Conservation (phyloP, 2,797 vertebrate species). For the Dallia pectoralis region DNA sequence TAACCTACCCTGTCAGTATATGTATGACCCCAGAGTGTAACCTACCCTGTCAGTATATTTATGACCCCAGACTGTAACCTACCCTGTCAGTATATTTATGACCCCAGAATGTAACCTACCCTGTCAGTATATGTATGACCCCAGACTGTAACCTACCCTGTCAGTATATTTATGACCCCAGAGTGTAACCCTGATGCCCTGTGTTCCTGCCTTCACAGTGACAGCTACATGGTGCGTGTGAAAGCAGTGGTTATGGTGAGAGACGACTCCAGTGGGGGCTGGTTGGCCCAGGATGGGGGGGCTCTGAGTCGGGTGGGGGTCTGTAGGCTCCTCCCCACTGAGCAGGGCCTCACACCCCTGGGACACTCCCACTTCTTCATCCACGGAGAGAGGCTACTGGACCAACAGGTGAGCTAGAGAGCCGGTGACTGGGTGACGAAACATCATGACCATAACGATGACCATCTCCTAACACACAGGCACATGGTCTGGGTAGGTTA, state of each 20-base stretch:
- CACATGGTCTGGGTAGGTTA: too few relatives aligned
- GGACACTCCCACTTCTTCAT: conserved; percentile 90
- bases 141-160: conserved; percentile 8
- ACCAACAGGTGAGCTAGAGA: conserved; percentile 86
- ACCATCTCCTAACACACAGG: neutral
- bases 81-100: too few relatives aligned
- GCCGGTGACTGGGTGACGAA: too few relatives aligned
- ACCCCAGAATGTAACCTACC: conserved; percentile 14
- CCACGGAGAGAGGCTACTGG: conserved; percentile 93
- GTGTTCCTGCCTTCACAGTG: conserved; percentile 77
- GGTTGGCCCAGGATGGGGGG: conserved; percentile 97
- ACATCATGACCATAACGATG: too few relatives aligned
- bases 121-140: neutral
- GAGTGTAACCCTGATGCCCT: neutral
- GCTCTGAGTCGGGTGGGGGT: conserved; percentile 95
- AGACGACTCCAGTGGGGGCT: conserved; percentile 99
- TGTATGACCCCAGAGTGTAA: neutral
- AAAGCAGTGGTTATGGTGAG: conserved; percentile 99
- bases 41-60: too few relatives aligned
- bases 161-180: neutral
- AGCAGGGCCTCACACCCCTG: conserved; percentile 65
- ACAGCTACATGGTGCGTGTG: conserved; percentile 99
- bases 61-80: conserved; percentile 20
- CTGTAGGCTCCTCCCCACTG: conserved; percentile 88
- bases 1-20: neutral